phyloP scores from a whole-genome alignment of 2,888 invertebrate species.

The Rhogogaster chlorosoma region DNA sequence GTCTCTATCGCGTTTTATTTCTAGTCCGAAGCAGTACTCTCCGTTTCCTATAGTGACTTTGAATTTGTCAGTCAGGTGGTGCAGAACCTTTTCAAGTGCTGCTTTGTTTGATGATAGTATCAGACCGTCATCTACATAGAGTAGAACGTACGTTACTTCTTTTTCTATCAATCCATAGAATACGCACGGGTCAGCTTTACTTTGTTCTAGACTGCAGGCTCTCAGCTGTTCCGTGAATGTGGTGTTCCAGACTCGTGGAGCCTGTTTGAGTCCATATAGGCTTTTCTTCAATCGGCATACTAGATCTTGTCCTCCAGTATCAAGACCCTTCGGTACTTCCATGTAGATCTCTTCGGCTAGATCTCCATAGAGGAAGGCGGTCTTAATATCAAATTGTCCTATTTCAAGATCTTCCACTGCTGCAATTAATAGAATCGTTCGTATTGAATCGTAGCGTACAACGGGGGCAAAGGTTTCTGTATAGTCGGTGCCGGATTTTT shows the following conservation, averaged over 20 bases:
- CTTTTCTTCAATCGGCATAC: constrained; percentile 67
- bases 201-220: background rate
- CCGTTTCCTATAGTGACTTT: constrained; percentile 26
- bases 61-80: constrained; percentile 56
- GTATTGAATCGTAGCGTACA: too few relatives aligned
- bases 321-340: constrained; percentile 66
- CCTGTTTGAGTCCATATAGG: constrained; percentile 71
- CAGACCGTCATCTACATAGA: constrained; percentile 65
- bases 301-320: constrained; percentile 33
- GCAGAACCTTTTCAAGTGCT: constrained; percentile 51
- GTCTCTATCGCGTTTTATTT: background rate
- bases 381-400: constrained; percentile 52
- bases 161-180: constrained; percentile 54
- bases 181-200: constrained; percentile 63
- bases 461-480: too few relatives aligned
- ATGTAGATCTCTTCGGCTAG: constrained; percentile 65
- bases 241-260: constrained; percentile 67
- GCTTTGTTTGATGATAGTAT: constrained; percentile 21
- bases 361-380: constrained; percentile 54
- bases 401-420: constrained; percentile 46
- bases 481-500: too few relatives aligned
- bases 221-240: constrained; percentile 58
- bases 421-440: constrained; percentile 21
- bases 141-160: constrained; percentile 53
- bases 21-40: background rate